phyloP scores from a whole-genome alignment of 2,888 invertebrate genomes.

The Trissonchulus sp. region DNA sequence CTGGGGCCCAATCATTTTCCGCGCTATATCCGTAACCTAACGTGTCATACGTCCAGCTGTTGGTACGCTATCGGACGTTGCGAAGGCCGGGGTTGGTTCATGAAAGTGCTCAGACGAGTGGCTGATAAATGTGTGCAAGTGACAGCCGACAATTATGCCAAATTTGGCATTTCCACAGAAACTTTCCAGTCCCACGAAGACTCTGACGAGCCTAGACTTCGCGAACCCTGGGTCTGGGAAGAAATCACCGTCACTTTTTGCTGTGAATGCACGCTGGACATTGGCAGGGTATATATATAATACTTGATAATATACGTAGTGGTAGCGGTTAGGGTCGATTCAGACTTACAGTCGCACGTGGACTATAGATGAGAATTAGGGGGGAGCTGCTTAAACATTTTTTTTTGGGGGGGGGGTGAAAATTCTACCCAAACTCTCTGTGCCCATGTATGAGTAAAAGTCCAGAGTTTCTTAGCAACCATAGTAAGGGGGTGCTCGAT shows the following conservation, averaged over 20 bases:
- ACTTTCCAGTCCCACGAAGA: slow-evolving; percentile 10
- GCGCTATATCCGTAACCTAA: slow-evolving; percentile 24
- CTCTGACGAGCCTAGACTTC: slow-evolving; percentile 14
- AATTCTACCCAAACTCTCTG: too few relatives aligned
- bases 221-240: slow-evolving; percentile 25
- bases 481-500: too few relatives aligned
- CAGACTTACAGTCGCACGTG: too few relatives aligned
- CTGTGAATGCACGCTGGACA: slow-evolving; percentile 15
- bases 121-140: slow-evolving; percentile 17
- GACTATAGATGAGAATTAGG: too few relatives aligned
- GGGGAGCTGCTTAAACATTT: too few relatives aligned
- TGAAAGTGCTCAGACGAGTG: slow-evolving; percentile 5
- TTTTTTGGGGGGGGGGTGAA: too few relatives aligned
- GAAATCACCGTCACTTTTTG: slow-evolving; percentile 21
- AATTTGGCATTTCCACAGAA: slow-evolving; percentile 3
- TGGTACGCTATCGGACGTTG: neutral
- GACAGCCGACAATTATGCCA: slow-evolving; percentile 8
- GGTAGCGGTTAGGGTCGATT: too few relatives aligned
- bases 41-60: slow-evolving; percentile 11
- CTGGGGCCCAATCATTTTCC: slow-evolving; percentile 8
- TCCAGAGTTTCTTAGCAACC: too few relatives aligned
- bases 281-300: neutral
- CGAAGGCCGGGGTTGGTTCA: slow-evolving; percentile 6
- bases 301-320: too few relatives aligned
- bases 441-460: too few relatives aligned